These are phyloP conservation scores for Aphodius granarius DNA, from an alignment of 2,888 invertebrate genomes.

Conservation along the genomic window DNA sequence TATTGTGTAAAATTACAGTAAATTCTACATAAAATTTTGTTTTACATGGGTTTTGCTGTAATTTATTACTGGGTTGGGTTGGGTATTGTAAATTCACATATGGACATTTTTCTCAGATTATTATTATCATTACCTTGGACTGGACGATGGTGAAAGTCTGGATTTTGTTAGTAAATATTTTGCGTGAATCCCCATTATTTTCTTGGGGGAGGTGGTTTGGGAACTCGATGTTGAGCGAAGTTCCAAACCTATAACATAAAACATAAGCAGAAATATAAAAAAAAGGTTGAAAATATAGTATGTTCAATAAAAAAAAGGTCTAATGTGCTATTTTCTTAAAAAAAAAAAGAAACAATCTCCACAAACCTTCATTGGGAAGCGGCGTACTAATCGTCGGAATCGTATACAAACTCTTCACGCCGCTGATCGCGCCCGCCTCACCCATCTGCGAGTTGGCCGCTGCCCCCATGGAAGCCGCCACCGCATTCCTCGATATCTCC, in stretches of 20 bases:
- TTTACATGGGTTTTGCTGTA: too few species aligned
- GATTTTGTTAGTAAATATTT: slow-evolving; percentile 25
- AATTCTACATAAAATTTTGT: too few species aligned
- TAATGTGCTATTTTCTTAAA: too few species aligned
- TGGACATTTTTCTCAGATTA: too few species aligned
- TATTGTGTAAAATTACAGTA: too few species aligned
- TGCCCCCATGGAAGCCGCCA: slow-evolving; percentile 56
- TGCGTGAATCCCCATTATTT: slow-evolving; percentile 21
- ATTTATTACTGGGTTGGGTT: too few species aligned
- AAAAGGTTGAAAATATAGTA: too few species aligned
- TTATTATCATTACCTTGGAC: slow-evolving; percentile 18
- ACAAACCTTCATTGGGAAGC: slow-evolving; percentile 27
- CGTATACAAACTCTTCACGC: slow-evolving; percentile 44
- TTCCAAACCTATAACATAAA: slow-evolving; percentile 18
- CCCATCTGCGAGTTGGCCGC: slow-evolving; percentile 31
- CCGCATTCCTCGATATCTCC: slow-evolving; percentile 69
- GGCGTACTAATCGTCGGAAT: slow-evolving; percentile 33
- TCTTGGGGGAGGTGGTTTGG: slow-evolving; percentile 26
- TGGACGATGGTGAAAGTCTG: slow-evolving; percentile 14
- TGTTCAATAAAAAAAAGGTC: too few species aligned
- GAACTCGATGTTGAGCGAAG: slow-evolving; percentile 22
- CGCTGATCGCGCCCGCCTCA: slow-evolving; percentile 36
- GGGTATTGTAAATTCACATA: too few species aligned
- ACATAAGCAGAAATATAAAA: neutral
- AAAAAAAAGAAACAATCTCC: neutral